Percentiles rank a stretch among this genome's conserved stretches.
Evolutionary conservation across 2,888 invertebrate genomes (phyloP).

Genomic region (Tupiocoris notatus): DNA sequence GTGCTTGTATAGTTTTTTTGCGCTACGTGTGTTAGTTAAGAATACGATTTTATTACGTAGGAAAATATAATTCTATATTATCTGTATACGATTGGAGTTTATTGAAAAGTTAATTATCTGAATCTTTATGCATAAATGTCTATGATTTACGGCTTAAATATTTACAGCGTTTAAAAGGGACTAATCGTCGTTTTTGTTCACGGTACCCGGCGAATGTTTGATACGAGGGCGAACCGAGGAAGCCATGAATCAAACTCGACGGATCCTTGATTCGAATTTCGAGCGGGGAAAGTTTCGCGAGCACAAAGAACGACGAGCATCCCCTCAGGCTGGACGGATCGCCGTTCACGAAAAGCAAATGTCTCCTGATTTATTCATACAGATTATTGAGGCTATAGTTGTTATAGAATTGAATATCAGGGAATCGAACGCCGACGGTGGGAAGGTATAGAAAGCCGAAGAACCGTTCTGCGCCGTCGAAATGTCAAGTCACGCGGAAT

Average conservation of each 20-base stretch:
- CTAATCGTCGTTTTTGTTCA: background rate
- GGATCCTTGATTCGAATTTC: slow-evolving; percentile 18
- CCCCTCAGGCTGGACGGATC: background rate
- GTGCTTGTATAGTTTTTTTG: no score
- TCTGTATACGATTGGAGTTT: no score
- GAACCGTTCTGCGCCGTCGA: background rate
- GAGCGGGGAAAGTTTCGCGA: slow-evolving; percentile 11
- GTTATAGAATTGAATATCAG: background rate
- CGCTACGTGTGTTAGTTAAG: no score
- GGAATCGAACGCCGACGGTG: background rate
- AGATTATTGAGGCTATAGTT: background rate
- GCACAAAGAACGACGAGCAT: background rate
- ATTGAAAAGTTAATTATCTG: no score
- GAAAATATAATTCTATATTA: no score
- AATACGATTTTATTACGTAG: no score
- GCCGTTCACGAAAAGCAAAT: slow-evolving; percentile 8
- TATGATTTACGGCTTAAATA: no score
- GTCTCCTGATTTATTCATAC: slow-evolving; percentile 18
- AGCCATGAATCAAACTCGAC: slow-evolving; percentile 10
- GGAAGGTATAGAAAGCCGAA: background rate
- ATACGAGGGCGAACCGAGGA: slow-evolving; percentile 21
- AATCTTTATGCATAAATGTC: no score
- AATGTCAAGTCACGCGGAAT: slow-evolving; percentile 2
- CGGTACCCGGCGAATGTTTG: background rate
- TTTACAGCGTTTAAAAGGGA: no score